These are phyloP conservation scores for Syngnathus scovelli DNA, from an alignment of 2,113 vertebrate species.

Conservation along the genomic window DNA sequence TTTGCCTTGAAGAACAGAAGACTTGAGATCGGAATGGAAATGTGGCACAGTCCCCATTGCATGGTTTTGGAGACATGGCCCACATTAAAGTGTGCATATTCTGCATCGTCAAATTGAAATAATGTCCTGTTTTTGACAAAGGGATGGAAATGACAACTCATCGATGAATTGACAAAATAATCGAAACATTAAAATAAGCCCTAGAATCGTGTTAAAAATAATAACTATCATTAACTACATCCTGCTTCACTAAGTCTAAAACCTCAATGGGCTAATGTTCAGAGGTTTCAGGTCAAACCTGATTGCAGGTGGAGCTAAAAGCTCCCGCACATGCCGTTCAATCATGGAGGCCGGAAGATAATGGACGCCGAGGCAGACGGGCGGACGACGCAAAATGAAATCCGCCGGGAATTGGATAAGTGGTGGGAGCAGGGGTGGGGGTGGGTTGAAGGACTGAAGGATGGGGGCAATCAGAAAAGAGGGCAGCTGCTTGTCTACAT, in stretches of 20 bases:
- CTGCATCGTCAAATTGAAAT: no score
- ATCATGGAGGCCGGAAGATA: slow-evolving; percentile 46
- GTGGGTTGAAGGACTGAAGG: slow-evolving; percentile 4
- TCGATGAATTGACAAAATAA: no score
- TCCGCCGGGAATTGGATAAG: slow-evolving; percentile 34
- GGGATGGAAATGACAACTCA: no score
- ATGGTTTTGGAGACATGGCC: no score
- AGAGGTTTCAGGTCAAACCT: not conserved
- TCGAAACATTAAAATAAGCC: no score
- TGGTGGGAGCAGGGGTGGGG: slow-evolving; percentile 9
- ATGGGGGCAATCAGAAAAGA: slow-evolving; percentile 32
- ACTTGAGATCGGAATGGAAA: no score
- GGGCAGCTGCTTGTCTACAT: slow-evolving; percentile 54
- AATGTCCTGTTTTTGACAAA: no score
- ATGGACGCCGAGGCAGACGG: slow-evolving; percentile 55
- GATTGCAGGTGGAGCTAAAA: not conserved
- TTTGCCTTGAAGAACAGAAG: not conserved
- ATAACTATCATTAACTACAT: no score
- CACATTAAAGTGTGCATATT: no score
- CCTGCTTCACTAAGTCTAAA: not conserved
- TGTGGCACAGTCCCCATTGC: not conserved
- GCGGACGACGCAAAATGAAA: slow-evolving; percentile 31
- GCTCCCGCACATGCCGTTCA: slow-evolving; percentile 23
- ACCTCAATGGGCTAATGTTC: not conserved
- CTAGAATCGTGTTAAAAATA: no score